Conservation (phyloP, 2,113 vertebrate species). For the Lasiurus cinereus region DNA sequence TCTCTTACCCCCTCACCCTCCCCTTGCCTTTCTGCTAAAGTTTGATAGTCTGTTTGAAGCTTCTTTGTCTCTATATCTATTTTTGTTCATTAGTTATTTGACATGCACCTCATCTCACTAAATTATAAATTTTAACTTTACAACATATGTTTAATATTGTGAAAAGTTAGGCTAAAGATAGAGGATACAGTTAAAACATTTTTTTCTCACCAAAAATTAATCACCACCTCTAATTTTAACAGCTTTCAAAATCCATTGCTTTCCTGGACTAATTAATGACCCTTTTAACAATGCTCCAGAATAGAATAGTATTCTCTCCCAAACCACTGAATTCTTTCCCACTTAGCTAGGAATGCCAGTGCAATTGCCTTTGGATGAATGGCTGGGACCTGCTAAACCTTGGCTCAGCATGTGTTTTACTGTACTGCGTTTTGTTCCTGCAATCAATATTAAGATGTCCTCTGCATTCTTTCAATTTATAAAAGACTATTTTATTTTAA, state of each 20-base stretch:
- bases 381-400: neutral
- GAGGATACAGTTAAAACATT: neutral
- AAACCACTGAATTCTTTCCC: neutral
- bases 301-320: neutral
- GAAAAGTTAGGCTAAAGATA: neutral
- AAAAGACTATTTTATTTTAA: neutral
- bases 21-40: too few species aligned
- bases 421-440: neutral
- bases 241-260: neutral
- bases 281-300: neutral
- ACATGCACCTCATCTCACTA: neutral
- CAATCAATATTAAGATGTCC: neutral
- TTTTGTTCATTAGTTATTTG: too few species aligned
- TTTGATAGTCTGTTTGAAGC: too few species aligned
- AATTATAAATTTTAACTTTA: neutral
- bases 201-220: neutral
- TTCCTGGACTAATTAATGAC: constrained; percentile 28
- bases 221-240: neutral
- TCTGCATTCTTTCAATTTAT: neutral
- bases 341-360: neutral
- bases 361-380: neutral
- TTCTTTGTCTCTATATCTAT: too few species aligned
- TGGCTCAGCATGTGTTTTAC: neutral
- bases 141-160: neutral
- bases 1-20: too few species aligned